Percentiles rank a stretch among this genome's conserved stretches.
Conservation (phyloP, 2,888 invertebrate species). For the Elegia similella region DNA sequence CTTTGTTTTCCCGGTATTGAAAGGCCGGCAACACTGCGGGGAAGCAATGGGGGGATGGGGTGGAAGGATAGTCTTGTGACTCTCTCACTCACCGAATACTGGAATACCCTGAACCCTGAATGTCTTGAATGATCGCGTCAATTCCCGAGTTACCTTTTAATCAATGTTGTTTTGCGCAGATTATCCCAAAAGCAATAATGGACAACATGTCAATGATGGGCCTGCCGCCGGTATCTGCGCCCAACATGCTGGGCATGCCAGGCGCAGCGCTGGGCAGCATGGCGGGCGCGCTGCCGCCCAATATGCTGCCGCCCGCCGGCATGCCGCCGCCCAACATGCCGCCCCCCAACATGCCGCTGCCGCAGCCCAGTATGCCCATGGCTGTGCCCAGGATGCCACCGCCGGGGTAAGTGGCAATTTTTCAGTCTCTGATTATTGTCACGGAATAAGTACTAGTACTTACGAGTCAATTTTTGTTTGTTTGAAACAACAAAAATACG, state of each 20-base stretch:
- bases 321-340: constrained; percentile 21
- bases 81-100: no score
- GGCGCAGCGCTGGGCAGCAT: constrained; percentile 29
- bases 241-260: constrained; percentile 21
- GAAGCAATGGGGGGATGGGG: no score
- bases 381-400: constrained; percentile 56
- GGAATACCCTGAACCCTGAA: no score
- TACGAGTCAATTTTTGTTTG: no score
- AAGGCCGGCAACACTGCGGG: no score
- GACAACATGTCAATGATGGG: constrained; percentile 56
- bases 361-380: constrained; percentile 30
- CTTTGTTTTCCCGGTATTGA: no score
- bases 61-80: no score
- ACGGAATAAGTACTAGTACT: no score
- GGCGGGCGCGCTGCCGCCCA: constrained; percentile 23
- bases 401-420: constrained; percentile 50
- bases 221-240: constrained; percentile 29
- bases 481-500: no score
- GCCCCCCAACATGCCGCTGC: constrained; percentile 27
- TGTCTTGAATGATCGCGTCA: no score
- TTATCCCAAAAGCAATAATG: constrained; percentile 64
- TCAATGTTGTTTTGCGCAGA: constrained; percentile 36
- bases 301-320: constrained; percentile 38
- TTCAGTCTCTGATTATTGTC: constrained; percentile 8
- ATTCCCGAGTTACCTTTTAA: neutral